Percentiles rank a stretch among this genome's conserved stretches.
phyloP scores from a whole-genome alignment of 2,113 vertebrate species.

The Siniperca knerii region DNA sequence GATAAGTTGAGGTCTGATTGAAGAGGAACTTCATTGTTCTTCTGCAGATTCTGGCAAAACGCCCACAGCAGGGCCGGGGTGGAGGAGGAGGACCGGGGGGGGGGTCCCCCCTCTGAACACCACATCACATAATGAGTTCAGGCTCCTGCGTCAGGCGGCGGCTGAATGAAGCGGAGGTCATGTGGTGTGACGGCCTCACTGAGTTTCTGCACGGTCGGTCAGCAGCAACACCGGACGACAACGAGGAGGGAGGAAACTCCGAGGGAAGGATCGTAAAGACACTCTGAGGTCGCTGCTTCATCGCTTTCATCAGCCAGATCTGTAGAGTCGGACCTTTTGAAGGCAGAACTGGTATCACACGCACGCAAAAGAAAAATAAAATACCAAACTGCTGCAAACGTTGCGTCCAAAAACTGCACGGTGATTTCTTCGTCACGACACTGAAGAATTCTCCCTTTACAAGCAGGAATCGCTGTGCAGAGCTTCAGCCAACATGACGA shows the following conservation, averaged over 20 bases:
- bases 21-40: conserved; percentile 34
- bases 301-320: not conserved
- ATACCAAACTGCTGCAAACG: too few species aligned
- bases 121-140: conserved; percentile 19
- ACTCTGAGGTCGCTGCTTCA: not conserved
- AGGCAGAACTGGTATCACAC: not conserved
- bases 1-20: not conserved
- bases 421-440: too few species aligned
- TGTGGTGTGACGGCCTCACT: not conserved
- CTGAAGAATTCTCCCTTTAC: too few species aligned
- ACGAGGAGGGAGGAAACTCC: not conserved
- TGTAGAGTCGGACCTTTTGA: not conserved
- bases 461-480: too few species aligned
- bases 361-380: not conserved
- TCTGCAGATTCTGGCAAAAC: conserved; percentile 6
- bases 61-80: not conserved
- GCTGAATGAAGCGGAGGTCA: not conserved
- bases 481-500: too few species aligned
- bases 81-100: not conserved
- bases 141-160: not conserved
- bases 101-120: not conserved
- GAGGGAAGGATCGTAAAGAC: not conserved
- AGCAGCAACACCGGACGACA: not conserved
- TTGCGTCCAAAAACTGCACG: too few species aligned
- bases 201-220: conserved; percentile 8